Evolutionary conservation across 2,888 invertebrate species (phyloP).

Genomic region (Rotaria socialis): DNA sequence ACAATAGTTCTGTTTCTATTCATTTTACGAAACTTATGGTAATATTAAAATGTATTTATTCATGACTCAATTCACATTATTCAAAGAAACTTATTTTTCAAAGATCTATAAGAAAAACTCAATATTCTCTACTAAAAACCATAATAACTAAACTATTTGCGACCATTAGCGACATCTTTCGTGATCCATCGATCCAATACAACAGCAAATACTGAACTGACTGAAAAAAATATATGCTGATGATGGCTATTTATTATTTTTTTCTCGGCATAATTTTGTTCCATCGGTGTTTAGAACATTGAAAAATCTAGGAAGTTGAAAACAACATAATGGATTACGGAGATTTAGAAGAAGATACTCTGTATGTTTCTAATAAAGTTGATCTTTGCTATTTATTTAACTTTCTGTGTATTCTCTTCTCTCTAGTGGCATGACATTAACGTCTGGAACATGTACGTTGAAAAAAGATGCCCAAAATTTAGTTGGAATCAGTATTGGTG

Average conservation of each 20-base stretch:
- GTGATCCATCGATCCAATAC: slow-evolving; percentile 17
- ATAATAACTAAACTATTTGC: neutral
- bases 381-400: neutral
- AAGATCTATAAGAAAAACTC: no score
- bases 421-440: slow-evolving; percentile 91
- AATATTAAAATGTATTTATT: no score
- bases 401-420: slow-evolving; percentile 47
- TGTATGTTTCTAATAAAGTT: slow-evolving; percentile 3
- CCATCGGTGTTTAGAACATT: neutral
- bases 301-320: neutral
- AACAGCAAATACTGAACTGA: no score
- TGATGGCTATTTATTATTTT: neutral
- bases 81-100: no score
- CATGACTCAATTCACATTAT: no score
- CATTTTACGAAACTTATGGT: no score
- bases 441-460: slow-evolving; percentile 82
- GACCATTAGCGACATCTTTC: neutral
- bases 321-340: slow-evolving; percentile 36
- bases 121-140: no score
- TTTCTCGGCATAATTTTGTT: neutral
- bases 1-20: no score
- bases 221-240: no score
- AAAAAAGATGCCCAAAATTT: slow-evolving; percentile 83
- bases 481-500: slow-evolving; percentile 96
- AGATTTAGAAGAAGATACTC: slow-evolving; percentile 46